Evolutionary conservation across 2,888 invertebrate genomes (phyloP).

Genomic region (Lasioglossum villosulum): DNA sequence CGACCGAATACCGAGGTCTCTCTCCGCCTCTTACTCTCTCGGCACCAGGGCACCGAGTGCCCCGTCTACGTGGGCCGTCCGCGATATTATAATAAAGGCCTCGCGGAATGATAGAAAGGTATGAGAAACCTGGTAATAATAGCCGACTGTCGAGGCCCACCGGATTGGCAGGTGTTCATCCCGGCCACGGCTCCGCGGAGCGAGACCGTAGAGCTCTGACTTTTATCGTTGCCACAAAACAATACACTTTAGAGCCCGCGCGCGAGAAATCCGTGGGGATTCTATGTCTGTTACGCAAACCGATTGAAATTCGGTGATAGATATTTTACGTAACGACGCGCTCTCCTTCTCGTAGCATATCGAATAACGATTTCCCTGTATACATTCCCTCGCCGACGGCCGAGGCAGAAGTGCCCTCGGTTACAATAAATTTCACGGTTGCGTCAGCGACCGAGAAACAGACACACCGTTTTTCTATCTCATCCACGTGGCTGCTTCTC

Average conservation of each 20-base stretch:
- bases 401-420: neutral
- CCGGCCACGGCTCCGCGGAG: neutral
- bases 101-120: slow-evolving; percentile 76
- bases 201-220: neutral
- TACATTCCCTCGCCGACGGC: neutral
- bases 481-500: neutral
- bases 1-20: slow-evolving; percentile 59
- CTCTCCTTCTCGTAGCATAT: neutral
- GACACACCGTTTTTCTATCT: slow-evolving; percentile 16
- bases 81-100: slow-evolving; percentile 70
- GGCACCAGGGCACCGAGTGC: slow-evolving; percentile 26
- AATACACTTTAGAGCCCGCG: neutral
- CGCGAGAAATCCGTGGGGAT: neutral
- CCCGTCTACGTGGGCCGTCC: slow-evolving; percentile 67
- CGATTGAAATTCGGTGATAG: slow-evolving; percentile 6
- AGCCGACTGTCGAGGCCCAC: slow-evolving; percentile 57
- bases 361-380: neutral
- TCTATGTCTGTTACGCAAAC: neutral
- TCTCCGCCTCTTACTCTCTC: slow-evolving; percentile 54
- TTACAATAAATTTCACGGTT: slow-evolving; percentile 26
- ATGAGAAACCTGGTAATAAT: slow-evolving; percentile 74
- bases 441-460: neutral
- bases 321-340: neutral
- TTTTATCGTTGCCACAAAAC: slow-evolving; percentile 33
- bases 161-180: slow-evolving; percentile 70